Evolutionary conservation across 2,888 invertebrate genomes (phyloP), one percentile per base, ranked within the genome.

Genomic region (Trisateles emortualis): DNA sequence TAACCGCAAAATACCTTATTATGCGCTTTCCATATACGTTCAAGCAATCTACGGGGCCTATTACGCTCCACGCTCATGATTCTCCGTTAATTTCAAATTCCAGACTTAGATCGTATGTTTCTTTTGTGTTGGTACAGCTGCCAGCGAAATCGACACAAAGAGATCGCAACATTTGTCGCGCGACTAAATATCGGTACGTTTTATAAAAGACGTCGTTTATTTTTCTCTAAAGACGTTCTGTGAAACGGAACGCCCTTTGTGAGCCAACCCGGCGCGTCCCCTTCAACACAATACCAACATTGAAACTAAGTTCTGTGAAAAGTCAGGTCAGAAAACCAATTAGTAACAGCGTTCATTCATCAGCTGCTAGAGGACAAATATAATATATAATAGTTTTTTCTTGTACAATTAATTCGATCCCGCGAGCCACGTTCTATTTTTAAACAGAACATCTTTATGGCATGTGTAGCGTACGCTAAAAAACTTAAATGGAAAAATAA

Each of bases 1-100:
- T 86, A 91, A 91, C 92, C 92, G 89, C 92, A 92, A 92, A 90
- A 92, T 90, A 85, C 86, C 91, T 86, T 89, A 90, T 90, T 90
- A 90, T 88, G 85, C 88, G 87, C 90, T 91, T 89, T 91, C 91
- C 91, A 89, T 92, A 89, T 90, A 91, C 83, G 90, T 83, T 87
- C 85, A 81, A 76, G 84, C 89, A 90, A 90, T 90, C 88, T 88
- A 81, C 82, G 68, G 78, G 78, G 74, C 74, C 87, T 81, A 90
- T 88, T 90, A 88, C 87, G 78, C 80, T 80, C 81, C 75, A 74
- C 79, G 81, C 81, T 83, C 85, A 86, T 84, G 85, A 82, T 86
- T 88, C 87, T 84, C 84, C 82, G 84, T 87, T 90, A 88, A 88
- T 89, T 89, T 85, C 81, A 73, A 86, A 87, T 87, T 87, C 84